phyloP scores from a whole-genome alignment of 2,113 vertebrate genomes.

The Rissa tridactyla region DNA sequence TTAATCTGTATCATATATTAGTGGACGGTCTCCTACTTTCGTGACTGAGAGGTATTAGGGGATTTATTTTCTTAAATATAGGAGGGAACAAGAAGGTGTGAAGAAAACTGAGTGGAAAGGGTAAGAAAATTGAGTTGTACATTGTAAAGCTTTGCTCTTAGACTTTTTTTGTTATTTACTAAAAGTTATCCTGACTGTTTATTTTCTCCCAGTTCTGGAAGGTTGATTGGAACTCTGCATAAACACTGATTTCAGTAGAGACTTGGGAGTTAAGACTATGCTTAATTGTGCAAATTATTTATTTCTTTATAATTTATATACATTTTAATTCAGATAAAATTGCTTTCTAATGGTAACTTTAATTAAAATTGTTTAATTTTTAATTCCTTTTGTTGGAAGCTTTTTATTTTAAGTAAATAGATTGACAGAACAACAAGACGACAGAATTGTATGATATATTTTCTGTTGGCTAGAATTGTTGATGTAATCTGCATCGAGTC shows the following conservation, averaged over 20 bases:
- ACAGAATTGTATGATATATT: not conserved
- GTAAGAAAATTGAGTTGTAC: not conserved
- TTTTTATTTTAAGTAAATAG: constrained; percentile 20
- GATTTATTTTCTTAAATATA: not conserved
- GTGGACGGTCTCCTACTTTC: not conserved
- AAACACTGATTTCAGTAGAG: not conserved
- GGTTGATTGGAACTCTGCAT: not conserved
- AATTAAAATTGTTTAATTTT: not conserved
- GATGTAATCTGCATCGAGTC: not conserved
- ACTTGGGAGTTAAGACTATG: not conserved
- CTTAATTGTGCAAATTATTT: not conserved
- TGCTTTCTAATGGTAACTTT: not conserved
- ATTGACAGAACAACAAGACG: not conserved
- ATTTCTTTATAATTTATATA: not conserved
- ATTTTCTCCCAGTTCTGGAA: not conserved
- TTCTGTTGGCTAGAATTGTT: not conserved
- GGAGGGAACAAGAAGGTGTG: not conserved
- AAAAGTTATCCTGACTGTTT: not conserved
- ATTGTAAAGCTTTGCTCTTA: constrained; percentile 17
- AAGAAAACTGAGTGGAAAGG: not conserved
- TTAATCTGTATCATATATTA: not conserved
- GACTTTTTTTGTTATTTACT: not conserved
- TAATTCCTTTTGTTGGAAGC: not conserved
- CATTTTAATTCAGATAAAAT: not conserved
- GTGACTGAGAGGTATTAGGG: not conserved